These are phyloP conservation scores for Bubo blakistoni DNA, from an alignment of 2,113 vertebrate species.

Conservation along the genomic window DNA sequence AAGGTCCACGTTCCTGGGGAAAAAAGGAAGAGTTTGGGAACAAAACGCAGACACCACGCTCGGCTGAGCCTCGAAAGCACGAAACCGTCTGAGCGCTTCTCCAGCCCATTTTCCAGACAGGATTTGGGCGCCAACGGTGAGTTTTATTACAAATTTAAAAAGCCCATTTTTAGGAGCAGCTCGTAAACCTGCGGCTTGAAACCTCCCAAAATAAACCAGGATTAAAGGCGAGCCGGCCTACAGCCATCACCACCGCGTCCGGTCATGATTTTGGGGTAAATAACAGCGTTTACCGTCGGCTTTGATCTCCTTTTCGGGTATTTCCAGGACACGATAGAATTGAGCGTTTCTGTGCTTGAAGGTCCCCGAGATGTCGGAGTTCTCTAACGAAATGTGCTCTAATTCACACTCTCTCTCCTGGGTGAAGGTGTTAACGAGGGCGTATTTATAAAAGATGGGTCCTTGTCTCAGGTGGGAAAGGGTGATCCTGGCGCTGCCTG, in stretches of 20 bases:
- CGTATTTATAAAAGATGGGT: not conserved
- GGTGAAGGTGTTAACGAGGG: not conserved
- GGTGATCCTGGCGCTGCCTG: not conserved
- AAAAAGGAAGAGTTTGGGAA: not conserved
- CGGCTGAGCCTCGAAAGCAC: not conserved
- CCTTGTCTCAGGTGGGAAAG: not conserved
- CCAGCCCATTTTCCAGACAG: not conserved
- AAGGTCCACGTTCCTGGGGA: not conserved
- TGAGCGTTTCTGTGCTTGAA: not conserved
- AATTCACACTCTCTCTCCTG: not conserved
- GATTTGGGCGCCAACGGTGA: too few species aligned
- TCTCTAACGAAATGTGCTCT: not conserved
- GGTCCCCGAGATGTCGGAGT: rapidly evolving
- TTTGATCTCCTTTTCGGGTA: not conserved
- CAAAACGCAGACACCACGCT: not conserved
- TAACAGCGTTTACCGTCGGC: rapidly evolving
- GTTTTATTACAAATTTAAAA: too few species aligned
- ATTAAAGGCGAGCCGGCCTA: not conserved
- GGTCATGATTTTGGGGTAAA: not conserved
- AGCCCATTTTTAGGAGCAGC: not conserved
- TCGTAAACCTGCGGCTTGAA: not conserved
- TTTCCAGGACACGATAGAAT: not conserved
- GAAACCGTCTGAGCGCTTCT: not conserved
- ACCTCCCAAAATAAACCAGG: not conserved
- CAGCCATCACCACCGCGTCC: not conserved